A percentile compares a stretch with the other conserved stretches of the same genome.
These are phyloP conservation scores for Dicrurus megarhynchus DNA, from an alignment of 2,113 vertebrate genomes.

Conservation along the genomic window DNA sequence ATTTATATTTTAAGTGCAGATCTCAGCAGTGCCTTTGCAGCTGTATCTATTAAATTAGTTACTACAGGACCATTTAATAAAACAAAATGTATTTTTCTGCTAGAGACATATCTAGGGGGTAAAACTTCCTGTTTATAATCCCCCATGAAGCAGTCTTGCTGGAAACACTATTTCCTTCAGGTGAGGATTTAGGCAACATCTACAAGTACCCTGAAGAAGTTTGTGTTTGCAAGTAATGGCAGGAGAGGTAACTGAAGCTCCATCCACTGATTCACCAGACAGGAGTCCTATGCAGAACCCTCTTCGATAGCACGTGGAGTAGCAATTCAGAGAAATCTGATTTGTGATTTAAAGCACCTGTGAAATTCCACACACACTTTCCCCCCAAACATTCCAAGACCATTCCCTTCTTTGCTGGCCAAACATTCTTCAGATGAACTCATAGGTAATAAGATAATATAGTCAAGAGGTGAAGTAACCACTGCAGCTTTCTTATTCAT, in stretches of 20 bases:
- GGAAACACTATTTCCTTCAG: neutral
- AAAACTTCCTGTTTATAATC: neutral
- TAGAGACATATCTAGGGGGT: neutral
- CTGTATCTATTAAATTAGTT: neutral
- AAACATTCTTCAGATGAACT: neutral
- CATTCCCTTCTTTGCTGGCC: neutral
- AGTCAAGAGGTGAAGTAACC: neutral
- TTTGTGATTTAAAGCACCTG: neutral
- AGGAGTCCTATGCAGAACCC: neutral
- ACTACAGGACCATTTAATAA: neutral
- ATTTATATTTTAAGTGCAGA: neutral
- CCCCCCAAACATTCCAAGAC: neutral
- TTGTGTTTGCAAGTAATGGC: neutral
- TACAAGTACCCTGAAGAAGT: neutral
- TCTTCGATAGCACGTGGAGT: fast-evolving
- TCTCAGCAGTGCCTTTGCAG: neutral
- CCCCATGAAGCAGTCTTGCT: neutral
- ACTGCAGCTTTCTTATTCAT: neutral
- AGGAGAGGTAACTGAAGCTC: neutral
- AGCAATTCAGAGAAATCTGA: neutral
- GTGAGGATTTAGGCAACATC: neutral
- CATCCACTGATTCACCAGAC: neutral
- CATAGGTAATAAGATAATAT: fast-evolving
- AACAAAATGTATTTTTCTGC: neutral
- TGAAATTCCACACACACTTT: neutral